These are phyloP conservation scores for Drosophila auraria DNA, from an alignment of 1,140 invertebrate genomes.

Conservation along the genomic window DNA sequence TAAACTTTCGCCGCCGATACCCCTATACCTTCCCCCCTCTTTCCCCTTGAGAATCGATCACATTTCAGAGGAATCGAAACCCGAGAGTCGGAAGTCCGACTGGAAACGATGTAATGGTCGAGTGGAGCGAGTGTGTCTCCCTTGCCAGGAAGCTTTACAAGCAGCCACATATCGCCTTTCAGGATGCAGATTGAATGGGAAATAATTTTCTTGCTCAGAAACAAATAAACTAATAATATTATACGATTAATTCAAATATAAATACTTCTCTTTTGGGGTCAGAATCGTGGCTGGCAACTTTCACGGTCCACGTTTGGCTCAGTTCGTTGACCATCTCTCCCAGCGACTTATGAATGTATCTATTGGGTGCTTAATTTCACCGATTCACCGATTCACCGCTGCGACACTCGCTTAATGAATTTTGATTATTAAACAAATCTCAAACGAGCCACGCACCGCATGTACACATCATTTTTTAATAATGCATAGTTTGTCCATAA, in stretches of 20 bases:
- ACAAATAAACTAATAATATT: too few species aligned
- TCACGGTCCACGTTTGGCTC: slow-evolving; percentile 64
- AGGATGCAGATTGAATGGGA: slow-evolving; percentile 22
- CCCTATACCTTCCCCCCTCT: background rate
- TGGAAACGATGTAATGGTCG: slow-evolving; percentile 74
- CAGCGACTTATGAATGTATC: slow-evolving; percentile 48
- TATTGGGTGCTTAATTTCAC: slow-evolving; percentile 80
- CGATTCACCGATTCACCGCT: slow-evolving; percentile 15
- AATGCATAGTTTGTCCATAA: slow-evolving; percentile 84
- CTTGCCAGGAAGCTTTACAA: slow-evolving; percentile 71
- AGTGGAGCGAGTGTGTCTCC: slow-evolving; percentile 49
- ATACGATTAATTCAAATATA: background rate
- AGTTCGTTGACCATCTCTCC: slow-evolving; percentile 73
- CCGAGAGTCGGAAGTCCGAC: slow-evolving; percentile 73
- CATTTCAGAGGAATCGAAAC: slow-evolving; percentile 63
- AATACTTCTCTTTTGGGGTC: slow-evolving; percentile 54
- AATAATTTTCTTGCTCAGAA: background rate
- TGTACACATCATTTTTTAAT: slow-evolving; percentile 84
- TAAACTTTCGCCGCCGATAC: slow-evolving; percentile 52
- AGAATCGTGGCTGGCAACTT: slow-evolving; percentile 73
- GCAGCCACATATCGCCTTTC: slow-evolving; percentile 59
- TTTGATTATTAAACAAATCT: slow-evolving; percentile 79
- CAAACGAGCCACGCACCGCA: slow-evolving; percentile 66
- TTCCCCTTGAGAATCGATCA: slow-evolving; percentile 41
- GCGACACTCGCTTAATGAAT: slow-evolving; percentile 71